Base-by-base conservation (phyloP, 2,113 vertebrate genomes). In the Ploceus nigricollis region DNA sequence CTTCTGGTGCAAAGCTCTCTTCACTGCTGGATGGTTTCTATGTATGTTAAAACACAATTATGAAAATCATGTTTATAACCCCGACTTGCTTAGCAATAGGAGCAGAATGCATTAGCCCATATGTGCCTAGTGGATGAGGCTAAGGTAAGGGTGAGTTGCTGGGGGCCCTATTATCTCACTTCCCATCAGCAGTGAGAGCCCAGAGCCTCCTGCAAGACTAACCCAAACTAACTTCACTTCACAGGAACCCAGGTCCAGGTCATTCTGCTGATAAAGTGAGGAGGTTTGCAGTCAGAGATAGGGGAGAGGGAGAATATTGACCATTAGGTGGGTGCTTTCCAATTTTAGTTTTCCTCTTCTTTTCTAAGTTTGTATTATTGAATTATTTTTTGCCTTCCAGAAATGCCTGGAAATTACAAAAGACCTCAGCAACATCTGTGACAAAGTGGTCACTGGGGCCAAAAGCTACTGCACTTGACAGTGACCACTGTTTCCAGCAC, bases 11-110 rank as follows among this genome's bases (percentile, higher is more conserved):
- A 92, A 85, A 92, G 86, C 70, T 88, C 79, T 91, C 91, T 93
- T 66, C 6, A 0, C 91, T 95, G 72, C 65, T 89, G 95, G 87
- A 94, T 89, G 61, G 71, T 71, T 68, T 84, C 73, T 82, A 48
- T 3, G 11, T 92, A 57, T 69, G 80, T 82, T 95, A 97, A 92
- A 94, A 91, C 66, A 42, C 87, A 96, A 35, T 96, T 93, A 97
- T 79, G 79, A 91, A 85, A 96, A 94, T 93, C 40, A 63, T 96
- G 68, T 91, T 94, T 96, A 84, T 89, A 90, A 89, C 42, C 42
- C 77, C 0, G 1, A 81, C 77, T 82, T 77, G 33, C 65, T 89
- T 78, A 78, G 89, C 65, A 66, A 65, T n/a, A 79, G 78, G 58
- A 91, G 42, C 35, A 0, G 14, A 86, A 83, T 50, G 27, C 25